phyloP scores from a whole-genome alignment of 2,113 vertebrate genomes.

The Aix galericulata region DNA sequence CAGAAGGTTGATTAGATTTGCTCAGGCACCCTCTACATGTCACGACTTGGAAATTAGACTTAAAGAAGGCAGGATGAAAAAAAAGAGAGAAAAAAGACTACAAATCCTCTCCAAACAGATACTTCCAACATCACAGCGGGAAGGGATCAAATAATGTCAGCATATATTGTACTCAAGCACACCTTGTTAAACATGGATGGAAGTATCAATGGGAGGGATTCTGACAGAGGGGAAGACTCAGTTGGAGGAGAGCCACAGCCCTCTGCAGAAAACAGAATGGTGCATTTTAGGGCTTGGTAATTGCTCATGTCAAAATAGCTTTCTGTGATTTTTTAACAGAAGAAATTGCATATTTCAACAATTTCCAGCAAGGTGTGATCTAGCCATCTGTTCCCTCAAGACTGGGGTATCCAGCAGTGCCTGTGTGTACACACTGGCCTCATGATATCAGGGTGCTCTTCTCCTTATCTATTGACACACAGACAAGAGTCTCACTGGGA shows the following conservation, averaged over 20 bases:
- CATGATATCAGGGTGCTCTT: neutral
- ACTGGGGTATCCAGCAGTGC: neutral
- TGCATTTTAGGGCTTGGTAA: neutral
- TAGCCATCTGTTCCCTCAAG: neutral
- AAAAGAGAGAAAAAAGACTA: neutral
- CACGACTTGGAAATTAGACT: constrained; percentile 40
- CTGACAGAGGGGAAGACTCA: neutral
- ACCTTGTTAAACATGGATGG: neutral
- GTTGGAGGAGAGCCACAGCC: neutral
- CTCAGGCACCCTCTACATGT: constrained; percentile 19
- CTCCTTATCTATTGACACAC: neutral
- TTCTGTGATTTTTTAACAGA: neutral
- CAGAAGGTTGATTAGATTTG: constrained; percentile 54
- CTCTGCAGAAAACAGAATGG: neutral
- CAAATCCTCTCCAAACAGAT: neutral
- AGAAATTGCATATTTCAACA: neutral
- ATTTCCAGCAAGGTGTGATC: fast-evolving
- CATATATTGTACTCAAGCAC: neutral
- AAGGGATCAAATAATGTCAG: neutral
- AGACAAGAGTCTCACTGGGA: neutral
- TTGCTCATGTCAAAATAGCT: neutral
- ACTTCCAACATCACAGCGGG: neutral
- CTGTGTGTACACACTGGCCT: fast-evolving
- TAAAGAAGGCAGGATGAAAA: neutral
- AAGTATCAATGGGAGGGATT: neutral